These are phyloP conservation scores for Zoanthus gigantus DNA, from an alignment of 92 coral and sea anemone genomes.

Conservation along the genomic window DNA sequence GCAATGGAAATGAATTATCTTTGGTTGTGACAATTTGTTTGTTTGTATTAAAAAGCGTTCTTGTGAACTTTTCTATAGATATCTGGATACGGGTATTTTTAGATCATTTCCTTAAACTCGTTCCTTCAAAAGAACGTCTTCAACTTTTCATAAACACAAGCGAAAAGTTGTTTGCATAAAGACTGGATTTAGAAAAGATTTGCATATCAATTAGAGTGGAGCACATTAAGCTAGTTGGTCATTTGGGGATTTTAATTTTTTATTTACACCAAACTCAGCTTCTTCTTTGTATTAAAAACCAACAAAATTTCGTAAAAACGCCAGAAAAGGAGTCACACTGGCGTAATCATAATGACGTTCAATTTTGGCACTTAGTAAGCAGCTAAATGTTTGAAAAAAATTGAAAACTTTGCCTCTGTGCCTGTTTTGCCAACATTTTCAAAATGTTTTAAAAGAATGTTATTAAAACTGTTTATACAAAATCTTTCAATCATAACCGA, in stretches of 20 bases:
- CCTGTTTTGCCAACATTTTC: too few relatives aligned
- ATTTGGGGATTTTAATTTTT: too few relatives aligned
- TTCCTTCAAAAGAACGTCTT: neutral
- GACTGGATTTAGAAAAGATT: conserved; percentile 12
- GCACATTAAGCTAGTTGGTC: conserved; percentile 5
- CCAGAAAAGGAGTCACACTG: neutral
- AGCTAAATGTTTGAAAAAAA: too few relatives aligned
- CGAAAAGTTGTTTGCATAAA: conserved; percentile 3
- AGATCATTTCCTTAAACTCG: neutral
- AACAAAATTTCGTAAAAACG: neutral
- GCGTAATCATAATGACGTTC: too few relatives aligned
- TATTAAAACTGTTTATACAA: neutral
- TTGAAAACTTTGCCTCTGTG: too few relatives aligned
- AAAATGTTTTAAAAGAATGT: too few relatives aligned
- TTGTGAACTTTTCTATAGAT: neutral
- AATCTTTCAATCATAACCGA: neutral
- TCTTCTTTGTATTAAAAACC: neutral
- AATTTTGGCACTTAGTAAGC: too few relatives aligned
- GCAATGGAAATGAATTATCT: neutral
- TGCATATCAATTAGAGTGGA: conserved; percentile 15
- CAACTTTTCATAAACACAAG: neutral
- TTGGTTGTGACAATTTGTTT: neutral
- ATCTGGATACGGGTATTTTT: neutral
- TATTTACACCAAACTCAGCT: neutral
- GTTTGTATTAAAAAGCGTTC: neutral